Evolutionary conservation across 37 sponge, comb jelly and placozoan species (phyloP).

Genomic region (Ephydatia muelleri): DNA sequence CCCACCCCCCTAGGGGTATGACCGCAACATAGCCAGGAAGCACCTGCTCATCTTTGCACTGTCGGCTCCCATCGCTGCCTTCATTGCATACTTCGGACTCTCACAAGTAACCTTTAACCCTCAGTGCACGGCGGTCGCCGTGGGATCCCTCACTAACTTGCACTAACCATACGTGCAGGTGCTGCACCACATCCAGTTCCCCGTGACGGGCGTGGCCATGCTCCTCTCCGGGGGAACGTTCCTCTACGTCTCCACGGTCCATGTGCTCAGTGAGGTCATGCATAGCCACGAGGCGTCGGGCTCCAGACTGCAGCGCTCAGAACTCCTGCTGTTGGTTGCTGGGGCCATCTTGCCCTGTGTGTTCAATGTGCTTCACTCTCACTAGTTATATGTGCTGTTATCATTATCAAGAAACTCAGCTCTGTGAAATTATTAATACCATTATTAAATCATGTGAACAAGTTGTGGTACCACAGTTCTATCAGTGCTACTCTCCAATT

Average conservation of each 20-base stretch:
- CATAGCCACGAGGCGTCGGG: constrained; percentile 2
- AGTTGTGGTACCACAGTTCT: not conserved
- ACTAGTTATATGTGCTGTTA: constrained; percentile 23
- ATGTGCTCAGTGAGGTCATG: constrained; percentile 89
- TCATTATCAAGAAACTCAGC: not conserved
- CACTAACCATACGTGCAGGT: constrained; percentile 22
- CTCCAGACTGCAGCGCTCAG: constrained; percentile 48
- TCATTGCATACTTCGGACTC: constrained; percentile 84
- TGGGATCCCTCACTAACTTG: not conserved
- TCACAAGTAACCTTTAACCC: constrained; percentile 40
- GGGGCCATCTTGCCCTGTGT: constrained; percentile 72
- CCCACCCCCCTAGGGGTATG: constrained; percentile 71
- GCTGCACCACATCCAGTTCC: constrained; percentile 41
- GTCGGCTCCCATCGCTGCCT: constrained; percentile 88
- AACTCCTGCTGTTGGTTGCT: constrained; percentile 46
- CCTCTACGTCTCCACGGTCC: constrained; percentile 98
- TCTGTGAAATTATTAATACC: not conserved
- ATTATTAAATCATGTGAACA: not conserved
- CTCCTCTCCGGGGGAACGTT: constrained; percentile 99
- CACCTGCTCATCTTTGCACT: constrained; percentile 85
- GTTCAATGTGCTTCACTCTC: constrained; percentile 77
- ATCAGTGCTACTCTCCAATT: not conserved
- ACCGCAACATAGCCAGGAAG: constrained; percentile 68
- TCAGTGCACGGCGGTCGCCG: not conserved
- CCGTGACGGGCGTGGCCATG: constrained; percentile 92